A percentile compares a stretch with the other conserved stretches of the same genome.
Conservation (phyloP, 2,888 invertebrate species). For the Ctena decussata region DNA sequence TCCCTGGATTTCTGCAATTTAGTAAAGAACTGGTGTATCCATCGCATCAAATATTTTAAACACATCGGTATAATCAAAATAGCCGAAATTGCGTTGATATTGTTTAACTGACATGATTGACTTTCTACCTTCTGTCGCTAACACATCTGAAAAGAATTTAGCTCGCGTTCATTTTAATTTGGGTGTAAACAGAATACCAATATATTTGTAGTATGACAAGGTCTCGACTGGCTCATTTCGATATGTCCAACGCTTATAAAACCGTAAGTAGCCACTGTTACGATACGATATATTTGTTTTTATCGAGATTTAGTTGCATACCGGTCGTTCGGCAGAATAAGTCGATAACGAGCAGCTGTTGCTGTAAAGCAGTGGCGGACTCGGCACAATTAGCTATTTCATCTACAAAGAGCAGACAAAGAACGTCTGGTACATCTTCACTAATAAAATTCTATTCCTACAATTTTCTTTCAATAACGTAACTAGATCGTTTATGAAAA, state of each 20-base stretch:
- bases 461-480: background rate
- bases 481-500: background rate
- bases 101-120: background rate
- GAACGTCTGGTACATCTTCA: background rate
- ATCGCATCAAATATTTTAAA: too few species aligned
- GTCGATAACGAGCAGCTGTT: background rate
- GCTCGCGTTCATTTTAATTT: background rate
- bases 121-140: too few species aligned
- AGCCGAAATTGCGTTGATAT: too few species aligned
- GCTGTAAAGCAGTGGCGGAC: background rate
- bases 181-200: background rate
- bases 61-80: too few species aligned
- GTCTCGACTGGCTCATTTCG: background rate
- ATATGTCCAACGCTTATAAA: background rate
- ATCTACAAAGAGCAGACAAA: background rate
- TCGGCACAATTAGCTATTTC: background rate
- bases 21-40: too few species aligned
- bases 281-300: constrained; percentile 1
- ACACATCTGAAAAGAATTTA: background rate
- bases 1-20: too few species aligned
- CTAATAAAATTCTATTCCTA: background rate
- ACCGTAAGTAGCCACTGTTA: background rate
- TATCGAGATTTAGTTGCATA: background rate
- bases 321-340: background rate
- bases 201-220: background rate